These are phyloP conservation scores for Folsomia candida DNA, from an alignment of 2,888 invertebrate species.

Conservation along the genomic window DNA sequence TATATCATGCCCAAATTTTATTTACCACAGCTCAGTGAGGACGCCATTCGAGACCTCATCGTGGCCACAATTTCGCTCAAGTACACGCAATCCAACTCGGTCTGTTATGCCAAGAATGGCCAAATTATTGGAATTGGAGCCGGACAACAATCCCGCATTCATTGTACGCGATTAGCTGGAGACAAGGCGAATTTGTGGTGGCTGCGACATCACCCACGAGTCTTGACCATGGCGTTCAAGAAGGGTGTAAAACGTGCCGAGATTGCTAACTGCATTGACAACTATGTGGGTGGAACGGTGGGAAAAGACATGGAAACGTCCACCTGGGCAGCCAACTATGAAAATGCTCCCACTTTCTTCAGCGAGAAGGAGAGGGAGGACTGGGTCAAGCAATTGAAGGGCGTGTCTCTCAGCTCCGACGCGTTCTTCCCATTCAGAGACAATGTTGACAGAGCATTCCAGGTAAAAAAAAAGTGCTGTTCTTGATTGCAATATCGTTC, in stretches of 20 bases:
- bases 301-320: conserved; percentile 80
- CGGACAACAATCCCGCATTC: conserved; percentile 97
- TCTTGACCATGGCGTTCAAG: conserved; percentile 78
- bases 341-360: conserved; percentile 68
- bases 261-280: conserved; percentile 92
- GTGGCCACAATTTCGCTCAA: conserved; percentile 95
- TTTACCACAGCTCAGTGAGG: conserved; percentile 63
- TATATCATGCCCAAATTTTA: background rate
- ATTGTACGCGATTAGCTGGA: conserved; percentile 94
- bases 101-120: conserved; percentile 91
- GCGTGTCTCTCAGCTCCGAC: conserved; percentile 87
- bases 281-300: conserved; percentile 86
- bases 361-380: conserved; percentile 65
- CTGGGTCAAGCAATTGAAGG: conserved; percentile 70
- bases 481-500: background rate
- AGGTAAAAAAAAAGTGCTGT: conserved; percentile 61
- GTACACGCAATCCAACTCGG: conserved; percentile 97
- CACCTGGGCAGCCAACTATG: conserved; percentile 73
- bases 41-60: conserved; percentile 81
- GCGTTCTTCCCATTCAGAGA: conserved; percentile 99
- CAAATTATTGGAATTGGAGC: conserved; percentile 95
- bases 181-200: conserved; percentile 89
- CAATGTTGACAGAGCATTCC: conserved; percentile 86
- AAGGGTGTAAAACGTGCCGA: conserved; percentile 83
- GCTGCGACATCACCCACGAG: conserved; percentile 87